Base-by-base conservation (phyloP, 1,140 invertebrate genomes). In the Anoplophora glabripennis region DNA sequence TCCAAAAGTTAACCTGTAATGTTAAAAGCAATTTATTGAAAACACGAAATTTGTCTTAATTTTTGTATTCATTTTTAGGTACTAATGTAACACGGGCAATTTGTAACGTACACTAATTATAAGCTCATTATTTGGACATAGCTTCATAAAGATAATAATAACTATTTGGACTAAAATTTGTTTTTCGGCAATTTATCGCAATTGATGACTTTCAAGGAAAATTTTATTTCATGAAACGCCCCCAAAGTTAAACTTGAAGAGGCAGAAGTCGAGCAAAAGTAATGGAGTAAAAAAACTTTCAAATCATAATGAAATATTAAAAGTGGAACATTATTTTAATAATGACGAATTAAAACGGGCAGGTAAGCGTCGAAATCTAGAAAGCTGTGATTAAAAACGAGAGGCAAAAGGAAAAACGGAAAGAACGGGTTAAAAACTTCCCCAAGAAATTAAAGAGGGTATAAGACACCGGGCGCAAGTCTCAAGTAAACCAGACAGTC, bases 321-420 rank as follows among this genome's bases (percentile, higher is more conserved):
- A 73, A 73, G 64, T 73, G 65, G 69, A 73, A 64, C 61, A 70
- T 72, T 72, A 70, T 72, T 70, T 70, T 69, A 72, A 73, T 73
- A 73, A 73, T 73, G 72, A 73, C 72, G 69, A 73, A 73, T 73
- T 73, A 73, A 71, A 71, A 69, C 65, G 59, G 59, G 35, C 65
- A 66, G 68, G 64, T 67, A 64, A 69, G 61, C 64, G 64, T 59
- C 52, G 63, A 71, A 65, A 71, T 60, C 37, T 36, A 44, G 56
- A 52, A 42, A 57, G 28, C 63, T 61, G 63, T 61, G 55, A 64
- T 64, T 64, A 64, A 64, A 61, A 61, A 61, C 62, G 60, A 56
- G 59, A 52, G 41, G 51, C 41, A 55, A 59, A 66, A 64, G 41
- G 56, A 62, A 52, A 57, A 54, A 44, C 40, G 52, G 41, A 35